A percentile compares a stretch with the other conserved stretches of the same genome.
Evolutionary conservation across 2,888 invertebrate species (phyloP).

Genomic region (Leucania comma): DNA sequence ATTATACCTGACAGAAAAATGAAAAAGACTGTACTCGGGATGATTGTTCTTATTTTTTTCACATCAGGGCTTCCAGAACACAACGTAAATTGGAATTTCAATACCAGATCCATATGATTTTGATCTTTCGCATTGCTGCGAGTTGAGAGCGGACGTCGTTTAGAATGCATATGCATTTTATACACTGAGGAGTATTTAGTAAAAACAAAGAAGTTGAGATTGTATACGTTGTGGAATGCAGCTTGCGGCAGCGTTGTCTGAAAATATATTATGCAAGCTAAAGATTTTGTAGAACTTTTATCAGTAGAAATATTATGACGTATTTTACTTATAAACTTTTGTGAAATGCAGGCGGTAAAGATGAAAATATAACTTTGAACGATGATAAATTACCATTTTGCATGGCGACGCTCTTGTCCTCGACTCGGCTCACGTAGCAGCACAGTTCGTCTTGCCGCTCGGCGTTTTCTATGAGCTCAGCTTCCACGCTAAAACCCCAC

Average conservation of each 20-base stretch:
- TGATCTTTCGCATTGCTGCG: conserved; percentile 39
- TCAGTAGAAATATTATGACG: conserved; percentile 41
- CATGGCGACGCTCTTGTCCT: conserved; percentile 98
- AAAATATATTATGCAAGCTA: conserved; percentile 51
- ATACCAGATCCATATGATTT: conserved; percentile 50
- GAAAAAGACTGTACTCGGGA: conserved; percentile 75
- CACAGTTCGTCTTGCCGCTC: conserved; percentile 99
- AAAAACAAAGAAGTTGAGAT: conserved; percentile 20
- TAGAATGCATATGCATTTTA: conserved; percentile 26
- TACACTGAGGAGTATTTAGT: conserved; percentile 14
- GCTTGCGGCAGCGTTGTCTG: conserved; percentile 27
- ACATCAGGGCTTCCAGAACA: conserved; percentile 55
- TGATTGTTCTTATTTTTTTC: conserved; percentile 73
- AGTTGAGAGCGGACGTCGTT: conserved; percentile 31
- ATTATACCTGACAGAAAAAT: conserved; percentile 95
- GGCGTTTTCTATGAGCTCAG: conserved; percentile 98
- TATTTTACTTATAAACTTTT: conserved; percentile 46
- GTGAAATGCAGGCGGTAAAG: conserved; percentile 46
- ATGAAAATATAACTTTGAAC: conserved; percentile 45
- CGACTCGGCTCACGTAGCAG: conserved; percentile 98
- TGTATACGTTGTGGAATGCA: conserved; percentile 27
- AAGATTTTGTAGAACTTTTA: conserved; percentile 42
- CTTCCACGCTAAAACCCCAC: conserved; percentile 99
- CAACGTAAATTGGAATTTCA: conserved; percentile 65
- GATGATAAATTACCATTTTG: conserved; percentile 94